These are phyloP conservation scores for Orthosia cruda DNA, from an alignment of 2,888 invertebrate species.

Conservation along the genomic window DNA sequence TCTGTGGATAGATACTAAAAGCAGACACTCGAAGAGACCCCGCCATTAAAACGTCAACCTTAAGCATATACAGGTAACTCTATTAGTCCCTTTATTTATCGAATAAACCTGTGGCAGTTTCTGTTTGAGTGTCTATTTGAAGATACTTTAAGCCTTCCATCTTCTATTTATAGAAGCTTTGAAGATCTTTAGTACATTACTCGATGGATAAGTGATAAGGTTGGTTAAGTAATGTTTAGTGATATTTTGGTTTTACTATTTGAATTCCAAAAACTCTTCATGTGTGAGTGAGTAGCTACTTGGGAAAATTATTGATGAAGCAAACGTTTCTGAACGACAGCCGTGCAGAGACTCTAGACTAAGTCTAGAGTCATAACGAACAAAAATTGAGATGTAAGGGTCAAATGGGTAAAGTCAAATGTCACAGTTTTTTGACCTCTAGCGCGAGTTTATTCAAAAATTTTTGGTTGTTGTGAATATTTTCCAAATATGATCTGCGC, in stretches of 20 bases:
- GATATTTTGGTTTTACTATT: neutral
- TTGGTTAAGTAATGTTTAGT: neutral
- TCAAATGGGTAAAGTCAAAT: no score
- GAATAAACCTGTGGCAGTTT: neutral
- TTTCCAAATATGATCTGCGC: no score
- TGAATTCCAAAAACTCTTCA: neutral
- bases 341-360: neutral
- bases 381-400: no score
- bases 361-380: no score
- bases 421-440: no score
- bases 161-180: neutral
- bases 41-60: conserved; percentile 51
- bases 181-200: neutral
- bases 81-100: conserved; percentile 37
- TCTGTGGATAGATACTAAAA: conserved; percentile 45
- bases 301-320: neutral
- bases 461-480: no score
- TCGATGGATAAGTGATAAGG: neutral
- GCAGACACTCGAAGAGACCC: conserved; percentile 46
- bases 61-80: conserved; percentile 54
- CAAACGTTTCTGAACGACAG: neutral
- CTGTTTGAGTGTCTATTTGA: conserved; percentile 32
- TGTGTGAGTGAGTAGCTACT: neutral
- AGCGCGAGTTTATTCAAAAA: no score
- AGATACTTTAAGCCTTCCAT: conserved; percentile 2